Base-by-base conservation (phyloP, 2,888 invertebrate species). In the Eumacrocentrus americanus region DNA sequence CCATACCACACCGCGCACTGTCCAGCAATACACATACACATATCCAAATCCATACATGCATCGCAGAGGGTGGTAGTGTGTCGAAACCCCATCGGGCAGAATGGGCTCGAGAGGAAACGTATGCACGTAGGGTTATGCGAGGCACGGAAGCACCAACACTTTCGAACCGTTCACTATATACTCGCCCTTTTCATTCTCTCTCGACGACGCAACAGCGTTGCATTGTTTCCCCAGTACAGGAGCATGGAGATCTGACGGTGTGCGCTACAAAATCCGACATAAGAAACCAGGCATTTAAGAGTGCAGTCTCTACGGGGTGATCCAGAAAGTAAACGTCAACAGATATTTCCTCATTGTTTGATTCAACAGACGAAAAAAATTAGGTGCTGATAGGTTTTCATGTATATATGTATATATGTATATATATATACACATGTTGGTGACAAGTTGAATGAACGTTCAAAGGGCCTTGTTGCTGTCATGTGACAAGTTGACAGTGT, bases 1-100 rank as follows among this genome's bases (percentile, higher is more conserved):
- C 71, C 70, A 67, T 71, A 69, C 70, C 61, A 67, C 66, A 66
- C n/a, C n/a, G n/a, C n/a, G n/a, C 65, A 59, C 64, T 64, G 62
- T 69, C 69, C 66, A 53, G 52, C 23, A 40, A 46, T 48, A 34
- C 23, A 54, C 51, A 38, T 6, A 25, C 23, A 42, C 37, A 25
- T 47, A 38, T 12, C 2, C 7, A 14, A 20, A 12, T 25, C 7
- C 22, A 2, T 40, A 9, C 29, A 29, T 53, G 25, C 29, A 35
- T 34, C 29, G 11, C 52, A 12, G 11, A 38, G 47, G 20, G 51
- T 46, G 37, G 44, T 47, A 37, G n/a, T n/a, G 44, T 51, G 38
- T 48, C 54, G 42, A 50, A 48, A 60, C 48, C 29, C 48, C 47
- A 47, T 53, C 25, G 52, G 38, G 18, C 20, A 42, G 20, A 37